Evolutionary conservation across 2,113 vertebrate species (phyloP).

Genomic region (Pachyramphus minor): DNA sequence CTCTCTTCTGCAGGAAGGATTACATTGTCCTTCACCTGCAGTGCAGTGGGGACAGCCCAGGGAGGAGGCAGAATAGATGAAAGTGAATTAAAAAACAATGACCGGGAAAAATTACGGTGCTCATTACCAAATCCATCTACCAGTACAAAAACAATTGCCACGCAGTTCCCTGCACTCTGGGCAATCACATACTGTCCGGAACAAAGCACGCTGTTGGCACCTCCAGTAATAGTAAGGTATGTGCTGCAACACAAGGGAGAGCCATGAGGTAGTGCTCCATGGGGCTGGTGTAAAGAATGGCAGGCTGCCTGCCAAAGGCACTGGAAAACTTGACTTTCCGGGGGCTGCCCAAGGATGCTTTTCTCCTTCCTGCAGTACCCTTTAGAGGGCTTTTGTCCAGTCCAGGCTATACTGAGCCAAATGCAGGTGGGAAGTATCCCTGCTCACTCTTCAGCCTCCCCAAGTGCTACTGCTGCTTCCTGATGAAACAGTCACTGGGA

Average conservation of each 20-base stretch:
- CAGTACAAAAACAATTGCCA: background rate
- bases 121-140: background rate
- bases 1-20: background rate
- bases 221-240: slow-evolving; percentile 43
- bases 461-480: background rate
- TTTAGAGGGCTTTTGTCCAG: background rate
- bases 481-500: background rate
- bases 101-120: background rate
- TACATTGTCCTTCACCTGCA: background rate
- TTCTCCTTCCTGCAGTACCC: background rate
- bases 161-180: background rate
- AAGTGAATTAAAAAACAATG: background rate
- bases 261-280: background rate
- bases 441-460: background rate
- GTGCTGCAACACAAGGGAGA: background rate
- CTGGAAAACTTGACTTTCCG: background rate
- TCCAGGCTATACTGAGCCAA: background rate
- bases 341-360: background rate
- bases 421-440: background rate
- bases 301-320: slow-evolving; percentile 14
- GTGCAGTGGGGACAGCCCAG: accelerated
- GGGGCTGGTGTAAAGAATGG: background rate
- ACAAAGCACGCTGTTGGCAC: background rate
- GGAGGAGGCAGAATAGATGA: background rate
- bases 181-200: background rate